phyloP scores from a whole-genome alignment of 2,888 invertebrate genomes.

The Oegoconia quadripuncta region DNA sequence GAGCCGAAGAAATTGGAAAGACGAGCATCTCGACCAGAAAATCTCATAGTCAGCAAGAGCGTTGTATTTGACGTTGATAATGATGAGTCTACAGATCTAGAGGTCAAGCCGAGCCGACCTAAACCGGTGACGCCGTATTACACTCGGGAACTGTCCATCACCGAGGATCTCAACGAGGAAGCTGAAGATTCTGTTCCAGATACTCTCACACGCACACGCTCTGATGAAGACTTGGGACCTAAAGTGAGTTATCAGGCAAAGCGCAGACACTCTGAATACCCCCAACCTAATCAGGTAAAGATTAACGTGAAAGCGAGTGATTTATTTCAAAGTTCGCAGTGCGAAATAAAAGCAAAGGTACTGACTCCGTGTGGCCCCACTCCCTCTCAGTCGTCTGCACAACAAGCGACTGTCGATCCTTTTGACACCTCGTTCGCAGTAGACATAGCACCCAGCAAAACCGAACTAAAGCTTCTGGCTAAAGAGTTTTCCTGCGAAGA shows the following conservation, averaged over 20 bases:
- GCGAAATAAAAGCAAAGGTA: constrained; percentile 78
- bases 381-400: constrained; percentile 58
- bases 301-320: constrained; percentile 48
- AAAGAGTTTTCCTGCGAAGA: constrained; percentile 84
- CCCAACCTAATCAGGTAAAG: constrained; percentile 40
- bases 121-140: constrained; percentile 92
- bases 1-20: constrained; percentile 71
- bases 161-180: constrained; percentile 71
- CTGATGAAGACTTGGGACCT: constrained; percentile 82
- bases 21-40: constrained; percentile 83
- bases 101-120: constrained; percentile 80
- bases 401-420: constrained; percentile 80
- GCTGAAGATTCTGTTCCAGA: constrained; percentile 83
- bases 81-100: constrained; percentile 61
- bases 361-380: constrained; percentile 73
- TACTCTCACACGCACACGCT: constrained; percentile 76
- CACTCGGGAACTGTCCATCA: constrained; percentile 80
- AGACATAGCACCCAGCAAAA: constrained; percentile 86
- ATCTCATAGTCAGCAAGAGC: constrained; percentile 71
- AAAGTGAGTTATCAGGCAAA: constrained; percentile 58
- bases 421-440: constrained; percentile 93
- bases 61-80: constrained; percentile 75
- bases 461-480: constrained; percentile 87
- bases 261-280: constrained; percentile 75
- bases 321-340: constrained; percentile 52